Evolutionary conservation across 2,888 invertebrate genomes (phyloP), one percentile per base, ranked within the genome.

Genomic region (Loripinus fragilis): DNA sequence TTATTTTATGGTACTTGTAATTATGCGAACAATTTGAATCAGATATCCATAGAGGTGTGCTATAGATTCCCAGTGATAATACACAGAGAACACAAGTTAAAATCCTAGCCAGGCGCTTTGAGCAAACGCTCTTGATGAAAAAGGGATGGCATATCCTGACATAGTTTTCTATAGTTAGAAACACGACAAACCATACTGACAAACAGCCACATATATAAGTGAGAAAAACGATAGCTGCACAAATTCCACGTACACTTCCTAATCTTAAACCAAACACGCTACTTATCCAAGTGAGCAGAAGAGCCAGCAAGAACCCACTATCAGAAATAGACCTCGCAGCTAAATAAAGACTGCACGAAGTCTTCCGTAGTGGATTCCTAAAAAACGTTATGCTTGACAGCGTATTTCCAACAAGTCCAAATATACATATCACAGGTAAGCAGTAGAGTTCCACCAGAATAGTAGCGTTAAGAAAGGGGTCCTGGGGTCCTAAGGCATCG

Each of bases 301-400:
- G 93, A n/a, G 95, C 95, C 0, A 96, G 85, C 12, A 97, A 93
- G 88, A 97, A 97, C 0, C 96, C 94, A 0, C 96, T 96, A 92
- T 97, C 97, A 79, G 96, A 96, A 0, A 96, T 92, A 0, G 97
- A 97, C 64, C 97, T 92, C 0, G 96, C 96, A 0, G 96, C 95
- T 82, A 97, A 93, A 91, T 97, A 97, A 86, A 96, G 95, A 79
- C 96, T 96, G 0, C 97, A 97, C 0, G 97, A 96, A 17, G 96
- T 95, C 66, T 95, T 95, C 30, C 96, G 94, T 72, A 97, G 93
- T 81, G 96, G 96, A 50, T 96, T 96, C 68, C 94, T 95, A 85
- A 95, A 95, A 90, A 97, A 97, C 0, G 97, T 96, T 84, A 95
- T 95, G 0, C 97, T 95, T 0, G 97, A 96, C 0, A 97, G 90